phyloP scores from a whole-genome alignment of 2,888 invertebrate genomes.

The Sialis fuliginosa region DNA sequence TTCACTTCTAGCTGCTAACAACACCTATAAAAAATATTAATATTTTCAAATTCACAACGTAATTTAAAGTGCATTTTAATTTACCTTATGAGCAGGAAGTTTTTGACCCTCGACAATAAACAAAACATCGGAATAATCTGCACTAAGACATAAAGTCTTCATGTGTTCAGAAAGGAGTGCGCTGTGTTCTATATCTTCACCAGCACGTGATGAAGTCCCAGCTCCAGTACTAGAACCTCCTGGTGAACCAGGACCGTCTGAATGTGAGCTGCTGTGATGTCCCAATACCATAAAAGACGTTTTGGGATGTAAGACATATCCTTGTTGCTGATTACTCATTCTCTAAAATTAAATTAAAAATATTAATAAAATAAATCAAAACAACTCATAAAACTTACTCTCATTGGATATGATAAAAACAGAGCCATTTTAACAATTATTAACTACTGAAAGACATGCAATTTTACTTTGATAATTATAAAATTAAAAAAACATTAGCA shows the following conservation, averaged over 20 bases:
- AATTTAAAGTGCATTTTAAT: background rate
- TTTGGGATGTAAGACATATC: slow-evolving; percentile 1
- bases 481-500: no score
- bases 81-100: slow-evolving; percentile 49
- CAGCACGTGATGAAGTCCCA: slow-evolving; percentile 16
- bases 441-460: no score
- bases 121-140: slow-evolving; percentile 82
- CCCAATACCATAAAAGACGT: no score
- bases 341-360: background rate
- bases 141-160: slow-evolving; percentile 66
- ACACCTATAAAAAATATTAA: slow-evolving; percentile 35
- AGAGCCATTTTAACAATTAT: no score
- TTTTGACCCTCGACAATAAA: slow-evolving; percentile 64
- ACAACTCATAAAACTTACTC: background rate
- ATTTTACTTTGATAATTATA: no score
- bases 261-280: background rate
- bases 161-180: slow-evolving; percentile 69
- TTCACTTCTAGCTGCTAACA: slow-evolving; percentile 87
- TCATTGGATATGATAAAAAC: no score
- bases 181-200: slow-evolving; percentile 48
- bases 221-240: slow-evolving; percentile 6
- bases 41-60: background rate
- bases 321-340: slow-evolving; percentile 6
- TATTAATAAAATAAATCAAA: background rate
- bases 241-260: background rate